Conservation (phyloP, 2,113 vertebrate genomes). For the Myiozetetes cayanensis region DNA sequence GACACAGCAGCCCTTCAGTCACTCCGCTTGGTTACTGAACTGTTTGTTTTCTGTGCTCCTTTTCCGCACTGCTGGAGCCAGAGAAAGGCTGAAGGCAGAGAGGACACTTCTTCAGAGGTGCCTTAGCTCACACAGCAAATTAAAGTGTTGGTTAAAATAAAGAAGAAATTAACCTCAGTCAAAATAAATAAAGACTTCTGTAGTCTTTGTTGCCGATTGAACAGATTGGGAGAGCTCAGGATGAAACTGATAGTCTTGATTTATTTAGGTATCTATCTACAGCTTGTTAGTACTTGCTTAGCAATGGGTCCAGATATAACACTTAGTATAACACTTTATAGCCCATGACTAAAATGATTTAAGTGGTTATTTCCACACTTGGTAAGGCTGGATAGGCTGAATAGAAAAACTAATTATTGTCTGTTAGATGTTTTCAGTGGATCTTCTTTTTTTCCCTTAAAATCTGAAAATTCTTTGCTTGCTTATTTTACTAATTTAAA, state of each 20-base stretch:
- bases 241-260: not conserved
- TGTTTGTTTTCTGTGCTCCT: not conserved
- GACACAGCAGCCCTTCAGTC: not conserved
- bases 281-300: conserved; percentile 6
- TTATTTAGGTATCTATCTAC: conserved; percentile 9
- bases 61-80: not conserved
- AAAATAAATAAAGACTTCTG: not conserved
- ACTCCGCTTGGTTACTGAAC: not conserved
- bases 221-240: not conserved
- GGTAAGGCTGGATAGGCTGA: not conserved
- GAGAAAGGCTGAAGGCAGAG: not conserved
- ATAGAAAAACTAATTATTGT: not conserved
- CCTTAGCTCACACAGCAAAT: not conserved
- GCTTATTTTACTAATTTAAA: not conserved
- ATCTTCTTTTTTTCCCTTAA: not conserved
- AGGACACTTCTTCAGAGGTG: not conserved
- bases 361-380: not conserved
- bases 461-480: not conserved
- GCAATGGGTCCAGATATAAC: not conserved
- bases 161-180: not conserved
- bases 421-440: not conserved
- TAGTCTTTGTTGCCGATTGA: not conserved
- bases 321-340: conserved; percentile 6
- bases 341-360: not conserved
- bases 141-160: not conserved